Percentiles rank a stretch among this genome's conserved stretches.
phyloP scores from a whole-genome alignment of 2,113 vertebrate species.

The Brachionichthys hirsutus region DNA sequence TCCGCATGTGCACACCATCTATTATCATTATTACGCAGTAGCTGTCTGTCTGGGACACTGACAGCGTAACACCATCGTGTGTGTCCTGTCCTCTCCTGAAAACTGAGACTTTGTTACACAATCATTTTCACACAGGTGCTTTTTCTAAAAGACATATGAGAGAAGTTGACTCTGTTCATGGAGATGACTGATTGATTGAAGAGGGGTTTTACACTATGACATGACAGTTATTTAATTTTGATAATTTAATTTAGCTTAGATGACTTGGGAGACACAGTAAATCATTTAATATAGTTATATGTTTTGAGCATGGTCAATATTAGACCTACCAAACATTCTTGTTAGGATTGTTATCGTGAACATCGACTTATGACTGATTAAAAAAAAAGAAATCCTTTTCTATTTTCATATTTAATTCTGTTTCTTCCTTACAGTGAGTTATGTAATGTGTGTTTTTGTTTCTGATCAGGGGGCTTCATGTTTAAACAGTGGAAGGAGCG shows the following conservation, averaged over 20 bases:
- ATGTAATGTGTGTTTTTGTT: neutral
- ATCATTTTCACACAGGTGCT: neutral
- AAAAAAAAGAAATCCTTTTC: too few relatives aligned
- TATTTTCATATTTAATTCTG: too few relatives aligned
- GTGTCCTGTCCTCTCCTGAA: slow-evolving; percentile 12
- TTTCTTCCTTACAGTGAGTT: neutral
- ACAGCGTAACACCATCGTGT: neutral
- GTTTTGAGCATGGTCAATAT: too few relatives aligned
- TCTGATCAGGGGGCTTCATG: slow-evolving; percentile 79
- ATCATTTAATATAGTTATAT: too few relatives aligned
- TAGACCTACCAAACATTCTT: too few relatives aligned
- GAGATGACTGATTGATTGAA: neutral
- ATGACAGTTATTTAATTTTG: too few relatives aligned
- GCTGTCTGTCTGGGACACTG: slow-evolving; percentile 20
- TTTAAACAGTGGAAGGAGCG: slow-evolving; percentile 87
- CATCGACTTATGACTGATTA: too few relatives aligned
- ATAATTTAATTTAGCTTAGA: too few relatives aligned
- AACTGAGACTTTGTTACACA: slow-evolving; percentile 2
- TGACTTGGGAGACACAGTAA: too few relatives aligned
- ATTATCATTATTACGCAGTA: slow-evolving; percentile 45
- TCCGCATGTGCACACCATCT: slow-evolving; percentile 44
- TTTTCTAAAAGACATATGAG: neutral
- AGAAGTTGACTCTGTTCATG: neutral
- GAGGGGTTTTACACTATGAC: too few relatives aligned
- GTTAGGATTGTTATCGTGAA: neutral